Evolutionary conservation across 1,140 invertebrate genomes (phyloP), one percentile per base, ranked within the genome.

Genomic region (Trichomalopsis sarcophagae): DNA sequence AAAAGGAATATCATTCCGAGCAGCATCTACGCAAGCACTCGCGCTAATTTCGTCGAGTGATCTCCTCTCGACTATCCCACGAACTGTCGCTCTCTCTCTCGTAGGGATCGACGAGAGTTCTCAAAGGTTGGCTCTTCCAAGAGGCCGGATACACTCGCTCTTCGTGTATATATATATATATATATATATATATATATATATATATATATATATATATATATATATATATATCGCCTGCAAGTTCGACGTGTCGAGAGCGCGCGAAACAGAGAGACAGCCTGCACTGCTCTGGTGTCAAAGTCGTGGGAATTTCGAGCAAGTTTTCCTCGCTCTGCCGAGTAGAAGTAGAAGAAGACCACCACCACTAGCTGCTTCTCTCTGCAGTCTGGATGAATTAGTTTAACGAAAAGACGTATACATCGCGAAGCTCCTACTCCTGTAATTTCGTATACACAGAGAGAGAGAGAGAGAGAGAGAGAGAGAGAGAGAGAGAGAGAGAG

Each of bases 81-180:
- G 17, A 79, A 27, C 62, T 68, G 55, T 30, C 27, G 17, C 55
- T 55, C 27, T 30, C 55, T 55, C 17, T 55, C 50, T 21, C 14
- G 21, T 50, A 68, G 17, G 30, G 69, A 62, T 71, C 21, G 27
- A 30, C 69, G 69, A 71, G 79, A 30, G 68, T 71, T 81, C 79
- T 71, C 79, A 81, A 71, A 71, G 79, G 68, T 4, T 47, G 1
- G 33, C 11, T 33, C 21, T 62, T 62, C 55, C 55, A 71, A 81
- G 36, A 81, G 79, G 9, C 68, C 13, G 9, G 62, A 17, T 81
- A 33, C 7, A n/a, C 30, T 27, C 27, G 27, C 27, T 71, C 23
- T 62, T 4, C 17, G 55, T 62, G 5, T 36, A 62, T 62, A 62
- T 62, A 62, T 62, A 36, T 36, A 62, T 62, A 62, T 62, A 62